These are phyloP conservation scores for Arremon aurantiirostris DNA, from an alignment of 2,797 vertebrate species.

Conservation along the genomic window DNA sequence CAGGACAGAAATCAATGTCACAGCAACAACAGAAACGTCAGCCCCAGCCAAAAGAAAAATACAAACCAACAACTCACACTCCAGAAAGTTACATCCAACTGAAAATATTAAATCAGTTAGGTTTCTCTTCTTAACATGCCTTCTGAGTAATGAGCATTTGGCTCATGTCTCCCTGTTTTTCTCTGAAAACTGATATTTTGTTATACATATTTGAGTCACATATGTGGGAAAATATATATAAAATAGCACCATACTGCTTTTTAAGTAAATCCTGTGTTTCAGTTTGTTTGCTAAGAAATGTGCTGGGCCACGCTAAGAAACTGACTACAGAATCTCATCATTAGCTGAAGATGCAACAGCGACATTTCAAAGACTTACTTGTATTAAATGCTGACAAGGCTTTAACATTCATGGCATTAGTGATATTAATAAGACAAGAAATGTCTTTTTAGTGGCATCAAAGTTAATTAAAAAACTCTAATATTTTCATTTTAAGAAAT, in stretches of 20 bases:
- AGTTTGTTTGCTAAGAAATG: not conserved
- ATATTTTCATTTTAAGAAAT: conserved; percentile 31
- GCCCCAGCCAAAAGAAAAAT: not conserved
- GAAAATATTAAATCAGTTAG: not conserved
- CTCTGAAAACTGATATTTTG: not conserved
- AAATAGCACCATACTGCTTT: not conserved
- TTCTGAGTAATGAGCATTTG: not conserved
- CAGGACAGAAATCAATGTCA: not conserved
- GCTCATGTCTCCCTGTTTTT: not conserved
- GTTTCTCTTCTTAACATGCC: not conserved
- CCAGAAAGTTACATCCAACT: not conserved
- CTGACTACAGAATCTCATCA: not conserved
- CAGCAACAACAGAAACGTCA: not conserved
- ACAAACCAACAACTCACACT: not conserved
- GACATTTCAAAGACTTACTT: not conserved
- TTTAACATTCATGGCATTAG: not conserved
- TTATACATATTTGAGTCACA: not conserved
- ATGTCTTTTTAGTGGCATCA: not conserved
- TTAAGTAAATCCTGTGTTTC: not conserved
- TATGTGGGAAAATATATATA: not conserved
- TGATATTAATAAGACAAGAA: not conserved
- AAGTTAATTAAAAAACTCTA: conserved; percentile 1
- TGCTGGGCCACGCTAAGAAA: not conserved
- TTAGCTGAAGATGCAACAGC: not conserved
- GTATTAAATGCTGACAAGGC: not conserved